Evolutionary conservation across 1,140 invertebrate species (phyloP), one percentile per base, ranked within the genome.

Genomic region (Palaemon carinicauda): DNA sequence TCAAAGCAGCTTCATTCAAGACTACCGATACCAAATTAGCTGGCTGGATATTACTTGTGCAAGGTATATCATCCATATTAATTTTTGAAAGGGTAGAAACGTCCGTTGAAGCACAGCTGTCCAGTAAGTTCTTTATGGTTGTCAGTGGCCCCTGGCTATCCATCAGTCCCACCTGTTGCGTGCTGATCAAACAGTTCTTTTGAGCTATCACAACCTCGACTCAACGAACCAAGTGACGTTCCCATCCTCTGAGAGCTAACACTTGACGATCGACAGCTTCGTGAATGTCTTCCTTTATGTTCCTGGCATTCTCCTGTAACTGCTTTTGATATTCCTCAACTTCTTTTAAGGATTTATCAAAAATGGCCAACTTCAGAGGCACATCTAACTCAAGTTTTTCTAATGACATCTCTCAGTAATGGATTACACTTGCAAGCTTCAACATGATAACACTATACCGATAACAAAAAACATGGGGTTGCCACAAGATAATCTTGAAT

Each of bases 121-220:
- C 19, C 1, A 85, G 56, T 10, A 85, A 51, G 54, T 79, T 56
- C 0, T 56, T 56, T 12, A 74, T 85, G 10, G 82, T 74, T 41
- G 73, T 51, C 15, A 85, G 75, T 3, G 74, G 74, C 1, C 82
- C 82, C 27, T 85, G 65, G 27, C 75, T 75, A 24, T 85, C 74
- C 41, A 79, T 79, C 52, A 85, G 19, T 0, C 82, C 74, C 17
- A 74, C 82, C 21, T 85, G 82, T 21, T 79, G 74, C 29, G 82
- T 79, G 19, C 82, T 51, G 12, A 85, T 33, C 3, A 60, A 29
- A 17, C 75, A 78, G 21, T 53, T 79, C 54, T 85, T 31, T 65
- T 71, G 75, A 21, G 74, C 74, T 7, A 74, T 85, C n/a, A 85
- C 82, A 51, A 85, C 82, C 81, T 82, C 69, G 27, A 82, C 81